These are phyloP conservation scores for Drosophila paramelanica DNA, from an alignment of 2,888 invertebrate genomes.

Conservation along the genomic window DNA sequence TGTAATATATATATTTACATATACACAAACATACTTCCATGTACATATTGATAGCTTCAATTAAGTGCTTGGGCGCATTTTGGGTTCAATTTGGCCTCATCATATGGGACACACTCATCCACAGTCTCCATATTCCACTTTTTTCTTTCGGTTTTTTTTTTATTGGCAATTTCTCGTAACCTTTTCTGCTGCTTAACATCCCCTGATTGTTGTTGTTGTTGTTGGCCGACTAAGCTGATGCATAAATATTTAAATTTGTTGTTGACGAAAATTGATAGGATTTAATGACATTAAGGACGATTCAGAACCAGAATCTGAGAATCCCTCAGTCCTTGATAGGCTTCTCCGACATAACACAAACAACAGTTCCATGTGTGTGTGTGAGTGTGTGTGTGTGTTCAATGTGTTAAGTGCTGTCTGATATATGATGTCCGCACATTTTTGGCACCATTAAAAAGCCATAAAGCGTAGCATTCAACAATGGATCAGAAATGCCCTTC, in stretches of 20 bases:
- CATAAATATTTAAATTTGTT: conserved; percentile 75
- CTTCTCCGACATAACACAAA: conserved; percentile 41
- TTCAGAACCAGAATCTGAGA: conserved; percentile 17
- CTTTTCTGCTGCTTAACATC: conserved; percentile 49
- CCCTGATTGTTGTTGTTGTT: conserved; percentile 24
- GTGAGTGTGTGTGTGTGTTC: conserved; percentile 21
- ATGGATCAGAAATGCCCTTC: conserved; percentile 24
- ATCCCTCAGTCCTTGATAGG: conserved; percentile 57
- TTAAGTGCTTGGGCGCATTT: conserved; percentile 76
- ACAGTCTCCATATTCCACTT: conserved; percentile 27
- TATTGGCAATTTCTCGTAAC: conserved; percentile 67
- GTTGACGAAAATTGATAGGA: conserved; percentile 76
- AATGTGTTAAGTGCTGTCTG: conserved; percentile 66
- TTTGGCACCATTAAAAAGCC: conserved; percentile 59
- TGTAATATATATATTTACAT: neutral
- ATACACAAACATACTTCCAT: conserved; percentile 2
- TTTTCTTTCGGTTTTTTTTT: conserved; percentile 64
- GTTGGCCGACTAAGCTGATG: conserved; percentile 57
- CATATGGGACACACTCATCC: conserved; percentile 15
- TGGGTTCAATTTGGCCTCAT: conserved; percentile 65
- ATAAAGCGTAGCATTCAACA: conserved; percentile 52
- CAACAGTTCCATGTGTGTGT: conserved; percentile 29
- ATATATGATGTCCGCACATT: conserved; percentile 55
- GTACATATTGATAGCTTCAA: conserved; percentile 73
- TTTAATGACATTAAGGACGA: conserved; percentile 73